phyloP scores from a whole-genome alignment of 2,113 vertebrate species.

The Serilophus lunatus region DNA sequence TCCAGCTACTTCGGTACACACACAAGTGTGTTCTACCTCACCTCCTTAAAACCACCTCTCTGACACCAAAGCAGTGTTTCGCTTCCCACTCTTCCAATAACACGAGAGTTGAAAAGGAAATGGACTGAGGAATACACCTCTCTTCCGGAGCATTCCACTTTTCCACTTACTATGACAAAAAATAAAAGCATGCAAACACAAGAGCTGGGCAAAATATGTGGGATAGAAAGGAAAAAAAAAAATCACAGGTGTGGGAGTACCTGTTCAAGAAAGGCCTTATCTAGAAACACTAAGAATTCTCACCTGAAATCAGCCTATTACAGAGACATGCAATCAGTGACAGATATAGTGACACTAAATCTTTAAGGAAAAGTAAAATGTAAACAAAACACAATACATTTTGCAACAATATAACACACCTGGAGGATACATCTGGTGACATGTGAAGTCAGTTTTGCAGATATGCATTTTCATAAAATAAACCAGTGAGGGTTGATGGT shows the following conservation, averaged over 20 bases:
- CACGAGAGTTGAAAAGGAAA: not conserved
- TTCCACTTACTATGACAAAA: not conserved
- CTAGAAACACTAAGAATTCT: not conserved
- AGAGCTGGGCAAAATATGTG: not conserved
- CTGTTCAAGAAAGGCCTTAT: not conserved
- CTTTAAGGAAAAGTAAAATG: not conserved
- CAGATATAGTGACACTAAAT: not conserved
- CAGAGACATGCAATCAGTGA: not conserved
- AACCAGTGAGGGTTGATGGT: not conserved
- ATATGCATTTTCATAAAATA: rapidly evolving
- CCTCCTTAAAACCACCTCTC: not conserved
- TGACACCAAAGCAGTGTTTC: not conserved
- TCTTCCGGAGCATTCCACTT: not conserved
- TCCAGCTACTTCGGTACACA: not conserved
- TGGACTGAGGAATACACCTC: not conserved
- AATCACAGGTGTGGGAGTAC: not conserved
- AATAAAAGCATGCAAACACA: not conserved
- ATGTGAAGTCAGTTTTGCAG: not conserved
- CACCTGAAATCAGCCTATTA: not conserved
- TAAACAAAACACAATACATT: not conserved
- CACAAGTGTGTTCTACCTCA: not conserved
- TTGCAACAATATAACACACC: not conserved
- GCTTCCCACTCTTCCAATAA: not conserved
- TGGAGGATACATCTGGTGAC: not conserved
- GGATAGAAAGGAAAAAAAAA: not conserved